Conservation (phyloP, 2,888 invertebrate genomes). For the Unio pictorum region DNA sequence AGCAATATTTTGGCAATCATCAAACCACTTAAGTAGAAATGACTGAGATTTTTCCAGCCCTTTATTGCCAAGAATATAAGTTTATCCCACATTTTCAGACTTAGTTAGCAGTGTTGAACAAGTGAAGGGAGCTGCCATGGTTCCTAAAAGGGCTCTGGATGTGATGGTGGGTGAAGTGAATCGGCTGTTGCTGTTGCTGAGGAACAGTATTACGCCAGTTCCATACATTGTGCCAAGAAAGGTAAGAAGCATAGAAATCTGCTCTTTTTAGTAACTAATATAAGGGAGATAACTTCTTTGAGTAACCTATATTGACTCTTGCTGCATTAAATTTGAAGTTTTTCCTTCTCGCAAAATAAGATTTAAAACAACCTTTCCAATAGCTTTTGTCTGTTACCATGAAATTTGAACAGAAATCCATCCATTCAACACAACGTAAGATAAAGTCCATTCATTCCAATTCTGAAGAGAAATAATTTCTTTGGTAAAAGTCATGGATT, state of each 20-base stretch:
- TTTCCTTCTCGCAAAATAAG: too few relatives aligned
- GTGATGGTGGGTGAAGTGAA: constrained; percentile 99
- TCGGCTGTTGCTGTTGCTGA: constrained; percentile 88
- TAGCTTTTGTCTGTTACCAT: too few relatives aligned
- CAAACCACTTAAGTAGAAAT: not conserved
- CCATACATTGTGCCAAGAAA: constrained; percentile 95
- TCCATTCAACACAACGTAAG: too few relatives aligned
- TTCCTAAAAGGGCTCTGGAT: constrained; percentile 91
- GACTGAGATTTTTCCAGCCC: not conserved
- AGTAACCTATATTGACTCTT: too few relatives aligned
- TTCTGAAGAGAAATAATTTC: too few relatives aligned
- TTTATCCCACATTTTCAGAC: constrained; percentile 36
- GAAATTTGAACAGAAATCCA: too few relatives aligned
- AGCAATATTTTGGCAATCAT: not conserved
- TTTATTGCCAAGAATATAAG: not conserved
- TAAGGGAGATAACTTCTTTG: too few relatives aligned
- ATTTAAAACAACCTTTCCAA: too few relatives aligned
- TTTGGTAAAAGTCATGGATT: too few relatives aligned
- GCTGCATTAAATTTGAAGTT: too few relatives aligned
- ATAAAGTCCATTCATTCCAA: too few relatives aligned
- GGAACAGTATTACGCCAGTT: constrained; percentile 89
- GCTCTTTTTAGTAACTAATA: too few relatives aligned
- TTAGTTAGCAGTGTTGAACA: constrained; percentile 87
- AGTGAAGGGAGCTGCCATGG: constrained; percentile 92
- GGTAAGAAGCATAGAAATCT: constrained; percentile 73